Conservation (phyloP, 2,888 invertebrate genomes). For the Apamea anceps region DNA sequence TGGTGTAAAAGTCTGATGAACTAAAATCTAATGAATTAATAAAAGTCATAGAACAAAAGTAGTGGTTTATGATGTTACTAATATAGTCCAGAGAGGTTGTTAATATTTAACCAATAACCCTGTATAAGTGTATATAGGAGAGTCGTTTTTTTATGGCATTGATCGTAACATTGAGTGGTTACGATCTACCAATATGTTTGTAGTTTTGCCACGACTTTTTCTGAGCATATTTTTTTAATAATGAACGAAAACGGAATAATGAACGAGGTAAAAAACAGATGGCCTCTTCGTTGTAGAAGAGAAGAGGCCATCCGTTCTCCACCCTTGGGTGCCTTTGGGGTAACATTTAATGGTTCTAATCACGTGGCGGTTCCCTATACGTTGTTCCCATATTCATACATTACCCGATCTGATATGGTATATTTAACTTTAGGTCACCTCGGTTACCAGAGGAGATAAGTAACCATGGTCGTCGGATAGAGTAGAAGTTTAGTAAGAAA, state of each 20-base stretch:
- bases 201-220: not conserved
- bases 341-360: not conserved
- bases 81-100: too few species aligned
- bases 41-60: too few species aligned
- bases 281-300: too few species aligned
- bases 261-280: too few species aligned
- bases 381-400: not conserved
- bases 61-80: too few species aligned
- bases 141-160: not conserved
- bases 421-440: not conserved
- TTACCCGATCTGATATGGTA: not conserved
- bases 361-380: not conserved
- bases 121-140: not conserved
- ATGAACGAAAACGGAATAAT: too few species aligned
- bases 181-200: not conserved
- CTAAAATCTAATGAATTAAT: too few species aligned
- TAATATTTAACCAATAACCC: too few species aligned
- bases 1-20: too few species aligned
- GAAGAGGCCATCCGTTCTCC: not conserved
- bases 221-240: not conserved
- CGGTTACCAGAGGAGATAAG: too few species aligned
- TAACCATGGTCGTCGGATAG: too few species aligned
- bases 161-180: not conserved
- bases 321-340: not conserved
- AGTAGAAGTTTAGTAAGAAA: too few species aligned